Evolutionary conservation across 2,888 invertebrate genomes (phyloP), one percentile per base, ranked within the genome.

Genomic region (Halictus ligatus): DNA sequence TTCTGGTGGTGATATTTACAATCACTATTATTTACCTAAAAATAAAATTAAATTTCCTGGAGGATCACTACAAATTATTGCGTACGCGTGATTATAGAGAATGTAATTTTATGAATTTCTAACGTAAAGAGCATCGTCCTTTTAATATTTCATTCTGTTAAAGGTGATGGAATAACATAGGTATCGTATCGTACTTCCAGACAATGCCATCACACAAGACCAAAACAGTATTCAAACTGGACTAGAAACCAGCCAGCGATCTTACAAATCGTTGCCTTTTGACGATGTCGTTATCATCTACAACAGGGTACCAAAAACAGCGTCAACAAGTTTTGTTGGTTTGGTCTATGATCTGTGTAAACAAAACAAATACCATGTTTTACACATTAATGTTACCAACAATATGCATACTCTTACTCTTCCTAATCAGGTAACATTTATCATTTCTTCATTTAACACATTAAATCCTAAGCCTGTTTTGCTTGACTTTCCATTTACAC

Each of bases 301-400:
- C 95, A 99, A 99, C 95, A 97, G 99, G 92, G 99, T 99, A 82
- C 99, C 99, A 13, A 99, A 99, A 96, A 99, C 99, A 54, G 99
- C 98, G 25, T 99, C 99, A 35, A 99, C 99, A 13, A 99, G 99
- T 95, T 98, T 99, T 94, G 98, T 98, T 88, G 98, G 98, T 84
- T 97, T 98, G 84, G 98, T 98, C 0, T 98, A 99, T 93, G 98
- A 98, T 95, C 95, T 98, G 85, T 98, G 98, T 95, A 97, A 97
- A 93, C 97, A 97, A 94, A 97, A 97, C 94, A 96, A 96, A 90
- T 98, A 97, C 94, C 97, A 97, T 95, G 98, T 98, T 64, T 96
- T 99, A 91, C 99, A 99, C 96, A 97, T 99, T 90, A 99, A 99
- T 95, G 97, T 99, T 80, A 98, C 99, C 1, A 98, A 98, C 85